A percentile compares a stretch with the other conserved stretches of the same genome.
These are phyloP conservation scores for Campylomormyrus tamandua DNA, from an alignment of 2,113 vertebrate genomes.

Conservation along the genomic window DNA sequence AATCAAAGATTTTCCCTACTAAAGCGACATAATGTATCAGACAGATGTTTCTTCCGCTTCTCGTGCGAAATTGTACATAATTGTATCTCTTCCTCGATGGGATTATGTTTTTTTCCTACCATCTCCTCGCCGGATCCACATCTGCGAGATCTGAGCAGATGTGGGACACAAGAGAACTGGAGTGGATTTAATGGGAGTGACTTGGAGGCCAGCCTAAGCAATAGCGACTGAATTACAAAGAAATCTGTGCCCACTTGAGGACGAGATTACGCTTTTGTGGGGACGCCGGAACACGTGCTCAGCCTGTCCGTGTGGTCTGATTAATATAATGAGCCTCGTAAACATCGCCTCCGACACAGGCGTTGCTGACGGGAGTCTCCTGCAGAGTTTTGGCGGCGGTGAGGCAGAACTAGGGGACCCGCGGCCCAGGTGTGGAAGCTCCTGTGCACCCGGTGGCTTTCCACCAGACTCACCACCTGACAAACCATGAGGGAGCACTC, in stretches of 20 bases:
- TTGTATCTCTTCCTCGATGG: conserved; percentile 78
- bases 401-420: background rate
- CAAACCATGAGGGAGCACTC: background rate
- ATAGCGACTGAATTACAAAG: conserved; percentile 65
- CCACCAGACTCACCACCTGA: background rate
- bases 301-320: conserved; percentile 68
- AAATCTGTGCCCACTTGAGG: conserved; percentile 73
- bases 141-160: conserved; percentile 82
- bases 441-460: background rate
- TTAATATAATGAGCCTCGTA: conserved; percentile 60
- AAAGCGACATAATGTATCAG: conserved; percentile 69
- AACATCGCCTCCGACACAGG: conserved; percentile 63
- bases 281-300: conserved; percentile 66
- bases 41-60: conserved; percentile 71
- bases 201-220: conserved; percentile 61
- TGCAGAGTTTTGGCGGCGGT: background rate
- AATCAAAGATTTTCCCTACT: conserved; percentile 35
- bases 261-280: conserved; percentile 75
- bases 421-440: background rate
- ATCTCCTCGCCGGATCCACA: conserved; percentile 63
- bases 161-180: conserved; percentile 69
- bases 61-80: conserved; percentile 70
- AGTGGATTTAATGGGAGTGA: conserved; percentile 51
- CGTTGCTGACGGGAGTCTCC: conserved; percentile 58
- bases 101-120: conserved; percentile 72